These are phyloP conservation scores for Shinisaurus crocodilurus DNA, from an alignment of 2,113 vertebrate genomes.

Conservation along the genomic window DNA sequence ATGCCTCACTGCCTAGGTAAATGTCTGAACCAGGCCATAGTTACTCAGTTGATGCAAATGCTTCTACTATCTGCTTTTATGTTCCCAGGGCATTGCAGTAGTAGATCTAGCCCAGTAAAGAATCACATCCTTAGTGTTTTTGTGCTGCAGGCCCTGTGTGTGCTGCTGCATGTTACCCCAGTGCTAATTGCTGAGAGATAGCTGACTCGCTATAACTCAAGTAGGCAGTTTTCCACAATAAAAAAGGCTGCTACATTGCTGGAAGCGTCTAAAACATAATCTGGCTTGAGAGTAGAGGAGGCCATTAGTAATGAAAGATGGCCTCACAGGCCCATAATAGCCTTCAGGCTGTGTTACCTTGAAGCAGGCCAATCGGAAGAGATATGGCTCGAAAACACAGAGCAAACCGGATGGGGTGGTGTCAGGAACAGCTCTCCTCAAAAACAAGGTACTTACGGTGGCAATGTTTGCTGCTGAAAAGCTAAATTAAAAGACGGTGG, in stretches of 20 bases:
- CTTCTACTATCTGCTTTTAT: not conserved
- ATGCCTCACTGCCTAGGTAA: not conserved
- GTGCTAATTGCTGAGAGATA: not conserved
- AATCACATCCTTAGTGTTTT: not conserved
- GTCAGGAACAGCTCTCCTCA: not conserved
- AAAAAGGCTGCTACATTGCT: not conserved
- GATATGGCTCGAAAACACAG: not conserved
- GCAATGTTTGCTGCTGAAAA: not conserved
- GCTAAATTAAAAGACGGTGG: not conserved
- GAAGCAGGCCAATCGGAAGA: not conserved
- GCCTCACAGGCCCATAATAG: not conserved
- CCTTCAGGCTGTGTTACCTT: not conserved
- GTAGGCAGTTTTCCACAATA: not conserved
- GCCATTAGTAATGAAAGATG: not conserved
- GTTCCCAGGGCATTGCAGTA: not conserved
- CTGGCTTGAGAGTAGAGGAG: not conserved
- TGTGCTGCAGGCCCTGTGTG: not conserved
- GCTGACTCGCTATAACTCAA: not conserved
- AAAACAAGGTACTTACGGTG: not conserved
- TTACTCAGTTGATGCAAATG: not conserved
- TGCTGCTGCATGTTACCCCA: not conserved
- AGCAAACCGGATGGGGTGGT: not conserved
- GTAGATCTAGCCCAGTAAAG: not conserved
- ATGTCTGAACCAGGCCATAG: not conserved
- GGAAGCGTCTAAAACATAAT: not conserved